Percentiles rank a stretch among this genome's conserved stretches.
Evolutionary conservation across 2,113 vertebrate species (phyloP).

Genomic region (Peromyscus californicus): DNA sequence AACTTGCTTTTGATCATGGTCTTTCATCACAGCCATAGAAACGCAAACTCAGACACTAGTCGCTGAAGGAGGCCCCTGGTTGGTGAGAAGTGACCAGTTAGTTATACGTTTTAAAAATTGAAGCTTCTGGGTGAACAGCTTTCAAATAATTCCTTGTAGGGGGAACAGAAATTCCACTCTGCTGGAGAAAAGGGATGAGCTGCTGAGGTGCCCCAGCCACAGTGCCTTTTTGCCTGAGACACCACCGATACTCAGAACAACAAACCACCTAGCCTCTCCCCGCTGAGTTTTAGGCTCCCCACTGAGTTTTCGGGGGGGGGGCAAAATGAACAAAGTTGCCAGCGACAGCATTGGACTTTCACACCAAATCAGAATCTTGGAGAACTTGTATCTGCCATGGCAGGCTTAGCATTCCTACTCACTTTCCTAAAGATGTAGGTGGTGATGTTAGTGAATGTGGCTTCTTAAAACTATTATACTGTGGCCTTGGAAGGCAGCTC

Average conservation of each 20-base stretch:
- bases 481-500: neutral
- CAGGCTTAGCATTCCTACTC: slow-evolving; percentile 56
- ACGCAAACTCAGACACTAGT: neutral
- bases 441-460: neutral
- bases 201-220: accelerated
- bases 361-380: slow-evolving; percentile 61
- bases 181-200: accelerated
- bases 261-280: neutral
- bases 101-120: neutral
- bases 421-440: neutral
- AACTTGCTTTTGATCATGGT: neutral
- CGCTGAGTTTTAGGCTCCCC: neutral
- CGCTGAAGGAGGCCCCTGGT: neutral
- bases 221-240: accelerated
- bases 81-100: neutral
- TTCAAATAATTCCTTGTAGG: neutral
- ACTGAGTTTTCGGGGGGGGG: neutral
- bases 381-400: slow-evolving; percentile 39
- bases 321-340: neutral
- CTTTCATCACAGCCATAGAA: neutral
- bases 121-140: neutral
- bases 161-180: accelerated
- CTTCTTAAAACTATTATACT: neutral
- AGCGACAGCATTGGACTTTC: slow-evolving; percentile 64
- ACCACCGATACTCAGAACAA: neutral